Evolutionary conservation across 2,888 invertebrate genomes (phyloP).

Genomic region (Drosophila demipolita): DNA sequence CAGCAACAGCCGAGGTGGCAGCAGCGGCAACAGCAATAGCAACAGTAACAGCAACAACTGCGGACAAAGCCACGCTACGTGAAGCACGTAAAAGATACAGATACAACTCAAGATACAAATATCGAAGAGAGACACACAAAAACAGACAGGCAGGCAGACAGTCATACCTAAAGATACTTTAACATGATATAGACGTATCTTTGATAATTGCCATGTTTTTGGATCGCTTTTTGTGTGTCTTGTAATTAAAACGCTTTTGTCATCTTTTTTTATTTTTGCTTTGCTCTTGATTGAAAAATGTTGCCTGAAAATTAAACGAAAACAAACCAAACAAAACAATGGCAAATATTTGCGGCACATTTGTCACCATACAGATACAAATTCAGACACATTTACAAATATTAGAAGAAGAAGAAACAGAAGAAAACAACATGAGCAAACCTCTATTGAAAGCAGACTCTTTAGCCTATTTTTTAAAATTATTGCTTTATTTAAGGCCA

Average conservation of each 20-base stretch:
- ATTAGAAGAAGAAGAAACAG: neutral
- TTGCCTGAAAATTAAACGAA: slow-evolving; percentile 47
- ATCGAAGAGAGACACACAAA: slow-evolving; percentile 5
- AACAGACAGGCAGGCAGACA: slow-evolving; percentile 4
- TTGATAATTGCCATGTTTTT: slow-evolving; percentile 68
- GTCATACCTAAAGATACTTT: slow-evolving; percentile 1
- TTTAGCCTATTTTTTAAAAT: slow-evolving; percentile 39
- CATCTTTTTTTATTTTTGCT: slow-evolving; percentile 9
- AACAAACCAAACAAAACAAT: slow-evolving; percentile 43
- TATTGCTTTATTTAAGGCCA: slow-evolving; percentile 41
- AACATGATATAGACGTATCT: slow-evolving; percentile 36
- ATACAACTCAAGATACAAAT: slow-evolving; percentile 29
- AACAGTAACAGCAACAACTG: slow-evolving; percentile 23
- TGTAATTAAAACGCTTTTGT: slow-evolving; percentile 55
- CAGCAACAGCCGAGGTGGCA: slow-evolving; percentile 17
- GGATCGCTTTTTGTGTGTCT: slow-evolving; percentile 58
- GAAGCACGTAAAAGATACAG: slow-evolving; percentile 73
- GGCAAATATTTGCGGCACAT: slow-evolving; percentile 70
- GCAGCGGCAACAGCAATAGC: slow-evolving; percentile 3
- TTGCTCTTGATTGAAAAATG: slow-evolving; percentile 67
- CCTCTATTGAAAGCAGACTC: slow-evolving; percentile 20
- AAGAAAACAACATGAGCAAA: slow-evolving; percentile 12
- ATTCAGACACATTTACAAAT: neutral
- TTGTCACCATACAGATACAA: slow-evolving; percentile 34
- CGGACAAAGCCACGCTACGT: slow-evolving; percentile 55